Conservation (phyloP, 1,140 invertebrate genomes). For the Fopius arisanus region DNA sequence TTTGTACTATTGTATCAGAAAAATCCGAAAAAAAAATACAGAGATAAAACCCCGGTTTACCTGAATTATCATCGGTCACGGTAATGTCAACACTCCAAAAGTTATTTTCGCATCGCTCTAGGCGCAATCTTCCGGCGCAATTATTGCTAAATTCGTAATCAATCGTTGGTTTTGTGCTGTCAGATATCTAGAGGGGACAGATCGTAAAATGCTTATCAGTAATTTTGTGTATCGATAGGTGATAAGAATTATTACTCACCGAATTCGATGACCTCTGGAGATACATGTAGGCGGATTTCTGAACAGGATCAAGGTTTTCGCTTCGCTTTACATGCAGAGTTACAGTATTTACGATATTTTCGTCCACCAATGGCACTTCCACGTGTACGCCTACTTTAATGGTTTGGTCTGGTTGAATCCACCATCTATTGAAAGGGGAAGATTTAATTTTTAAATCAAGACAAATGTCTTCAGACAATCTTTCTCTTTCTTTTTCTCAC, state of each 20-base stretch:
- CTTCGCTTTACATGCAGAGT: conserved; percentile 60
- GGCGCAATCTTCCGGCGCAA: conserved; percentile 60
- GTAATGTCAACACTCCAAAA: conserved; percentile 71
- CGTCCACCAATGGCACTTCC: conserved; percentile 59
- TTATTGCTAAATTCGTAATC: conserved; percentile 67
- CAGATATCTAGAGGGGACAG: conserved; percentile 37
- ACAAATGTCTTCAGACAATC: too few species aligned
- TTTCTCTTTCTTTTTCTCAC: too few species aligned
- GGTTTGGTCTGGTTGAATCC: conserved; percentile 60
- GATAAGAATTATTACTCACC: conserved; percentile 34
- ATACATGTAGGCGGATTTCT: conserved; percentile 62
- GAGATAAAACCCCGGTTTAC: conserved; percentile 44
- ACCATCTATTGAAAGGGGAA: not conserved
- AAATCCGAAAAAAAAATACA: conserved; percentile 23
- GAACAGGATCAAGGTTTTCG: conserved; percentile 37
- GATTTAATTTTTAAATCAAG: not conserved
- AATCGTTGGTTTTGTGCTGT: conserved; percentile 61
- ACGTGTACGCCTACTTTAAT: conserved; percentile 65
- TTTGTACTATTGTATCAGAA: not conserved
- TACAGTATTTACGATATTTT: conserved; percentile 66
- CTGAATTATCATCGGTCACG: conserved; percentile 67
- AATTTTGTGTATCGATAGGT: not conserved
- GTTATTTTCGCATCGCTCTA: conserved; percentile 63
- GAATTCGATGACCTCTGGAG: conserved; percentile 46
- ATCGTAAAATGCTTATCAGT: not conserved